phyloP scores from a whole-genome alignment of 2,888 invertebrate genomes.

The Meiosimyza decipiens region DNA sequence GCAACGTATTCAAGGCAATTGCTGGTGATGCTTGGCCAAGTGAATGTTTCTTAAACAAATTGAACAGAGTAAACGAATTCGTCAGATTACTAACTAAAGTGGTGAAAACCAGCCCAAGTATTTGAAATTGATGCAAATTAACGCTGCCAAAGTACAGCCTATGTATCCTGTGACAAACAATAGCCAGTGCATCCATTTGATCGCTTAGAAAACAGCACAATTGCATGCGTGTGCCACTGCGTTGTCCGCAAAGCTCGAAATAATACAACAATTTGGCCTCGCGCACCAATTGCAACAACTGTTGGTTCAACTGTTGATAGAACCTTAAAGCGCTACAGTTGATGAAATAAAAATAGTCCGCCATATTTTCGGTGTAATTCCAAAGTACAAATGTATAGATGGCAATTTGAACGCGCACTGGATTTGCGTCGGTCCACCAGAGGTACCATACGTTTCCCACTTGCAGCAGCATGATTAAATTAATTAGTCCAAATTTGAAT shows the following conservation, averaged over 20 bases:
- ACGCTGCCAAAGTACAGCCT: conserved; percentile 47
- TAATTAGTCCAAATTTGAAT: conserved; percentile 54
- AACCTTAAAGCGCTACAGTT: conserved; percentile 53
- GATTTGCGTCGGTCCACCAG: conserved; percentile 34
- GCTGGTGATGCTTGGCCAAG: conserved; percentile 38
- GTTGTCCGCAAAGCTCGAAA: background rate
- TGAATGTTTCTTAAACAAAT: conserved; percentile 50
- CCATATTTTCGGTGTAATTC: conserved; percentile 61
- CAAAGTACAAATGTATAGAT: conserved; percentile 56
- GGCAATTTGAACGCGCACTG: conserved; percentile 50
- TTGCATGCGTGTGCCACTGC: conserved; percentile 39
- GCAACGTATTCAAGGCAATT: conserved; percentile 49
- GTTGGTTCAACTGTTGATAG: conserved; percentile 50
- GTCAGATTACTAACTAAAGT: conserved; percentile 57
- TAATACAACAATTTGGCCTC: conserved; percentile 37
- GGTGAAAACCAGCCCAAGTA: conserved; percentile 54
- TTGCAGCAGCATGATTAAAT: conserved; percentile 56
- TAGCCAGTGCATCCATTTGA: conserved; percentile 44
- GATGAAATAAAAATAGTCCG: conserved; percentile 56
- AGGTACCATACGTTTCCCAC: conserved; percentile 49
- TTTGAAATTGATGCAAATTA: conserved; percentile 56
- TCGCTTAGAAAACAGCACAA: conserved; percentile 48
- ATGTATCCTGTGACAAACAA: conserved; percentile 46
- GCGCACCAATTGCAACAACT: conserved; percentile 38
- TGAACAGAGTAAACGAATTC: conserved; percentile 56